phyloP scores from a whole-genome alignment of 1,140 invertebrate genomes.

The Atta colombica region DNA sequence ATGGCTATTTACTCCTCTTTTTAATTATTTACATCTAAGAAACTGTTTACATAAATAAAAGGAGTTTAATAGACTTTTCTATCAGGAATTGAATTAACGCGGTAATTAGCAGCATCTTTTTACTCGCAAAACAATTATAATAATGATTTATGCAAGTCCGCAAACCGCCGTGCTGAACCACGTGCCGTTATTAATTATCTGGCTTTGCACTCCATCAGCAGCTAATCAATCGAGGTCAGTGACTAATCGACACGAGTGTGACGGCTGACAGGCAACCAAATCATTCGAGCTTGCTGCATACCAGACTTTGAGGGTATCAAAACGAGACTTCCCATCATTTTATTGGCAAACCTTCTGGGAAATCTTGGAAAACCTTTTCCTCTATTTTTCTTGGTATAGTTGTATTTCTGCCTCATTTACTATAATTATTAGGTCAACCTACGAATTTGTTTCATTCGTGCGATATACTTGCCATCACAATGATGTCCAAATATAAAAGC shows the following conservation, averaged over 20 bases:
- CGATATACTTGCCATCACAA: not conserved
- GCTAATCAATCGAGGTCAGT: slow-evolving; percentile 75
- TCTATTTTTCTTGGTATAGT: slow-evolving; percentile 6
- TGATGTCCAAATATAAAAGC: not conserved
- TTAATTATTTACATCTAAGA: not conserved
- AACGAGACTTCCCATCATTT: not conserved
- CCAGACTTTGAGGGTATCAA: not conserved
- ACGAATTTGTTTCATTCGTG: not conserved
- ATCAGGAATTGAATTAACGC: not conserved
- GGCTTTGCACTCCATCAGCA: slow-evolving; percentile 66
- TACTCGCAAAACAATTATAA: slow-evolving; percentile 36
- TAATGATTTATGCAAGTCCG: slow-evolving; percentile 60
- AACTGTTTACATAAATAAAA: not conserved
- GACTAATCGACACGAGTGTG: slow-evolving; percentile 70
- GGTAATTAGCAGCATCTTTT: slow-evolving; percentile 21
- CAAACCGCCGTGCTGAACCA: slow-evolving; percentile 56
- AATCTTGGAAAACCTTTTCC: slow-evolving; percentile 5
- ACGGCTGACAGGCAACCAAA: slow-evolving; percentile 10
- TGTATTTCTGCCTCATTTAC: not conserved
- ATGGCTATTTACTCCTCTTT: no score
- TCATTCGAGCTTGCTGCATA: not conserved
- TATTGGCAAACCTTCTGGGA: not conserved
- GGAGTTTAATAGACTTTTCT: not conserved
- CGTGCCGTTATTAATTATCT: slow-evolving; percentile 73
- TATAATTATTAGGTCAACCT: not conserved